Evolutionary conservation across 2,113 vertebrate genomes (phyloP), one percentile per base, ranked within the genome.

Genomic region (Micromys minutus): DNA sequence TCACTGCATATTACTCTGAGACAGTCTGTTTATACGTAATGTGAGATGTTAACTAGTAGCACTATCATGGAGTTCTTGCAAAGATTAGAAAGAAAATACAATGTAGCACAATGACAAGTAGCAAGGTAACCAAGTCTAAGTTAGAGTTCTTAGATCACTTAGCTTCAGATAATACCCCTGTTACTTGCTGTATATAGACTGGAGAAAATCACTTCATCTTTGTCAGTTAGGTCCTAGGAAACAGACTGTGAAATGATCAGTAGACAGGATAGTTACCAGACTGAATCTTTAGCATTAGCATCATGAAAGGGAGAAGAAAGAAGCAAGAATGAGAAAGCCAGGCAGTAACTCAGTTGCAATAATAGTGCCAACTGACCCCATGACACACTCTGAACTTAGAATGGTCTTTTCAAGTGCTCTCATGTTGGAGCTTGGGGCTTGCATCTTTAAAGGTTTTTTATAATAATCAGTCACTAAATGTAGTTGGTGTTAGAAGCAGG

Each of bases 161-260:
- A 16, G 8, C 19, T 89, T 94, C 45, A 81, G 19, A 76, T 89
- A 81, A 8, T n/a, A 57, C 19, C 19, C 93, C 77, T 89, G 83
- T 19, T 11, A 63, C 57, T 80, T 86, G 19, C 12, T 72, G 61
- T 67, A 61, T 47, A 11, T 42, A 61, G 59, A 22, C 19, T 74
- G 86, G 74, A 95, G 42, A 7, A 86, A 65, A 83, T 76, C 50
- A 75, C 47, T 86, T 74, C 34, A n/a, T 89, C 36, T 81, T 90
- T 87, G 61, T 17, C 77, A 34, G 12, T 39, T 92, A 34, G n/a
- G 4, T 75, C 81, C 52, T 26, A 86, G 42, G 47, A 88, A 89
- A 26, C 39, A 95, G 92, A 88, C 1, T 65, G 15, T 74, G 39
- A 95, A 94, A 50, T 71, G 15, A 47, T 55, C 50, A 61, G 34